Evolutionary conservation across 2,888 invertebrate species (phyloP).

Genomic region (Carterocephalus palaemon): DNA sequence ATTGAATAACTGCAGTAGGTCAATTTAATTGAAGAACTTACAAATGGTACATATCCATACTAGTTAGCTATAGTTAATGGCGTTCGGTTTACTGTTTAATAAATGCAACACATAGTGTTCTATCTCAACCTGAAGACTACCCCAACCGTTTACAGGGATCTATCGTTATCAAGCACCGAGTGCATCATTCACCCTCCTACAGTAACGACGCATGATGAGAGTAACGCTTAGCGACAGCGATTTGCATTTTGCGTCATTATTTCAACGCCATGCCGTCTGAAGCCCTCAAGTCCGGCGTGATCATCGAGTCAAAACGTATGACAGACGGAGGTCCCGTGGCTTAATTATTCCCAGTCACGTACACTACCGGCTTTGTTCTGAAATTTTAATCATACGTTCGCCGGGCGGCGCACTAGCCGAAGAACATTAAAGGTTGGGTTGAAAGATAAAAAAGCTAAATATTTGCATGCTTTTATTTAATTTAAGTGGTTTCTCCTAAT

Average conservation of each 20-base stretch:
- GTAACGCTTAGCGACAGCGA: conserved; percentile 20
- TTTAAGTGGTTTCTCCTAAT: neutral
- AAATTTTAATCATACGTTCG: conserved; percentile 62
- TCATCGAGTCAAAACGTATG: conserved; percentile 57
- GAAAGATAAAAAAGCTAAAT: conserved; percentile 30
- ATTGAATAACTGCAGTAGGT: no score
- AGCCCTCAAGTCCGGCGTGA: conserved; percentile 45
- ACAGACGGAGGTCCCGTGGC: conserved; percentile 56
- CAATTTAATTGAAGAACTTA: no score
- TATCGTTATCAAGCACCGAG: conserved; percentile 1
- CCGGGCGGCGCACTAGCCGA: neutral
- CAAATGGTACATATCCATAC: no score
- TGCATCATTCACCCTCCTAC: conserved; percentile 7
- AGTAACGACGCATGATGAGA: conserved; percentile 9
- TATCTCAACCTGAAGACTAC: no score
- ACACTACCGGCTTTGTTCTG: conserved; percentile 61
- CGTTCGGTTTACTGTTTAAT: no score
- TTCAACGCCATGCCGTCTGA: conserved; percentile 40
- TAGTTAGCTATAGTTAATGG: no score
- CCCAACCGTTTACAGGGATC: no score
- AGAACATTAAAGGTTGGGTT: conserved; percentile 12
- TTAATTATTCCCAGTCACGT: conserved; percentile 74
- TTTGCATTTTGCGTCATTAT: conserved; percentile 32
- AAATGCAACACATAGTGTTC: no score
- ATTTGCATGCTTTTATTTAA: conserved; percentile 19